A percentile compares a stretch with the other conserved stretches of the same genome.
phyloP scores from a whole-genome alignment of 1,140 invertebrate genomes.

The Acromyrmex charruanus region DNA sequence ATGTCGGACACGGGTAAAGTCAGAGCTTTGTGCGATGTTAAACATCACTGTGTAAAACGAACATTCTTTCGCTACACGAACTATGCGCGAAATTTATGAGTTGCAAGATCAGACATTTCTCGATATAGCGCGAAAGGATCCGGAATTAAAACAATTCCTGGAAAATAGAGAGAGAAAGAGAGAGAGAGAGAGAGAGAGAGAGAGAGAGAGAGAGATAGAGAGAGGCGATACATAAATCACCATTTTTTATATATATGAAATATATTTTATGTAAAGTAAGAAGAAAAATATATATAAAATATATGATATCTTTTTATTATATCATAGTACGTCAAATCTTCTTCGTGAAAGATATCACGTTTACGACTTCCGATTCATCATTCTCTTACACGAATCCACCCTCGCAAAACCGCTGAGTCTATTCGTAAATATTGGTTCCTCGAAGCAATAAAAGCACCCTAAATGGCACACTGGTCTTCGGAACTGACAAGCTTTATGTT shows the following conservation, averaged over 20 bases:
- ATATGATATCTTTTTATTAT: background rate
- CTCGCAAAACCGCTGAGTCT: background rate
- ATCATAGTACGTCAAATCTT: background rate
- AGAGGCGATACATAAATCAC: background rate
- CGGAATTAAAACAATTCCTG: background rate
- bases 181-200: too few species aligned
- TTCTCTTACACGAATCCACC: background rate
- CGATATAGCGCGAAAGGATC: background rate
- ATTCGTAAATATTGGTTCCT: constrained; percentile 20
- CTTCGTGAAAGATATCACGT: background rate
- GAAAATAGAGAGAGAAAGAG: too few species aligned
- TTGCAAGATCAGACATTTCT: background rate
- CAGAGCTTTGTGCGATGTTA: background rate
- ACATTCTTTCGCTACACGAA: background rate
- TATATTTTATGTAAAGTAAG: background rate
- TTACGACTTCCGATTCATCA: constrained; percentile 5
- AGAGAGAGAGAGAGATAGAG: too few species aligned
- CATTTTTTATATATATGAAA: background rate
- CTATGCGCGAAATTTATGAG: constrained; percentile 6
- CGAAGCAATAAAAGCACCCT: background rate
- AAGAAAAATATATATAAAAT: background rate
- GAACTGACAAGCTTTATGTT: background rate
- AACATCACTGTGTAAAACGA: background rate
- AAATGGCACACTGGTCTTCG: background rate
- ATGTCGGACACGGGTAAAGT: background rate